A percentile compares a stretch with the other conserved stretches of the same genome.
Conservation (phyloP, 2,888 invertebrate species). For the Caenorhabditis sp. region DNA sequence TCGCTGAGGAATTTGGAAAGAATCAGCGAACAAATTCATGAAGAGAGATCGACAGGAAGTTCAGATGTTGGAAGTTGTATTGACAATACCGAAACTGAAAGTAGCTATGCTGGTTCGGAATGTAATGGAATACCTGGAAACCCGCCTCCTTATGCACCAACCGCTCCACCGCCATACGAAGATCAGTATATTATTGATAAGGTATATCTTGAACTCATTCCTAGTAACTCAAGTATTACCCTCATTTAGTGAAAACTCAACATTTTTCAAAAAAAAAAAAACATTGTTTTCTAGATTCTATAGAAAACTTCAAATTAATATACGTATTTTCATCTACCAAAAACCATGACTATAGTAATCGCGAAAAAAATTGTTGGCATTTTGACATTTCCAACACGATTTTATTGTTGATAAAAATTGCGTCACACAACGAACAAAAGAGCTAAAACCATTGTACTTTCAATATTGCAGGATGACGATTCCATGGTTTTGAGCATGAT, state of each 20-base stretch:
- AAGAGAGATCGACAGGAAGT: constrained; percentile 56
- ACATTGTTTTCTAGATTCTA: background rate
- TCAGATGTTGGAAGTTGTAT: constrained; percentile 8
- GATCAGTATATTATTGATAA: constrained; percentile 54
- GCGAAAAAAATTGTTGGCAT: no score
- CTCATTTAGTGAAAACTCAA: background rate
- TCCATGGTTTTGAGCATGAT: constrained; percentile 47
- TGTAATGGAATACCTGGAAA: constrained; percentile 32
- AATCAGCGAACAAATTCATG: constrained; percentile 69
- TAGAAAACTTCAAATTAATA: no score
- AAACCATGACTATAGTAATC: no score
- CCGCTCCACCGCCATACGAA: constrained; percentile 59
- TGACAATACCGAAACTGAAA: constrained; percentile 8
- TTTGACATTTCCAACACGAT: no score
- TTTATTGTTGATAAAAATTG: background rate
- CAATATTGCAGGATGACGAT: constrained; percentile 45
- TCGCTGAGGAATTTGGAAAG: constrained; percentile 65
- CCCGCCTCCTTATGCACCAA: constrained; percentile 58
- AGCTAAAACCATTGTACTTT: background rate
- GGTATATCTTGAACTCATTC: constrained; percentile 5
- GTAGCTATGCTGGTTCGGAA: constrained; percentile 9
- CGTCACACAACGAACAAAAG: background rate
- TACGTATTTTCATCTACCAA: no score
- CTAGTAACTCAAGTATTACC: no score
- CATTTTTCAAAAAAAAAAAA: background rate